phyloP scores from a whole-genome alignment of 2,113 vertebrate genomes.

The Ochotona curzoniae region DNA sequence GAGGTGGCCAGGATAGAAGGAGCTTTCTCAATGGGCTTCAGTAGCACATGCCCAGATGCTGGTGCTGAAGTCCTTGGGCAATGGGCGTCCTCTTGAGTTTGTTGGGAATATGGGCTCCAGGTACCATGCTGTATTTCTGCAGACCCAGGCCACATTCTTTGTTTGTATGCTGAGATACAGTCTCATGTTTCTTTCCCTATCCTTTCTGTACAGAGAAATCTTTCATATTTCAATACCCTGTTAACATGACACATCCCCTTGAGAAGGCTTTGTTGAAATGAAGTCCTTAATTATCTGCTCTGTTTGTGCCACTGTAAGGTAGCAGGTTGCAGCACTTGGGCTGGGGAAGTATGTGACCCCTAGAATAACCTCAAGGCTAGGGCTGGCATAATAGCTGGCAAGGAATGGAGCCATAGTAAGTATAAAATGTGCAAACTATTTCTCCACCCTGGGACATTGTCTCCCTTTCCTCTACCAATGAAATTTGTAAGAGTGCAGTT shows the following conservation, averaged over 20 bases:
- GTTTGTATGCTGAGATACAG: background rate
- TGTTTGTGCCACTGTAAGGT: background rate
- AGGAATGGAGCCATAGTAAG: background rate
- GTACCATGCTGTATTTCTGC: background rate
- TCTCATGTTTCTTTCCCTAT: background rate
- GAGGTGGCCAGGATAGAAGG: background rate
- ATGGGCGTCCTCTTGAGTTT: background rate
- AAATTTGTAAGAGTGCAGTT: background rate
- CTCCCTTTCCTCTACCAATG: background rate
- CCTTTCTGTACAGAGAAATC: background rate
- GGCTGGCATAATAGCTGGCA: background rate
- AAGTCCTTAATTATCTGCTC: background rate
- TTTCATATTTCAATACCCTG: background rate
- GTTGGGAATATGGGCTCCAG: accelerated
- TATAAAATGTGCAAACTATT: background rate
- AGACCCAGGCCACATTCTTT: background rate
- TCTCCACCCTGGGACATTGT: background rate
- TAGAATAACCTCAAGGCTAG: background rate
- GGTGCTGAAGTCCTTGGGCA: background rate
- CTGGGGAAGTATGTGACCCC: background rate
- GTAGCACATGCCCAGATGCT: background rate
- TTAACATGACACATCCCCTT: background rate
- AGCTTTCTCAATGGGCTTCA: background rate
- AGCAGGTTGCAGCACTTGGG: background rate
- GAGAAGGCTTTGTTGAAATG: background rate